A percentile compares a stretch with the other conserved stretches of the same genome.
Conservation (phyloP, 1,140 invertebrate genomes). For the Brachionus rotundiformis region DNA sequence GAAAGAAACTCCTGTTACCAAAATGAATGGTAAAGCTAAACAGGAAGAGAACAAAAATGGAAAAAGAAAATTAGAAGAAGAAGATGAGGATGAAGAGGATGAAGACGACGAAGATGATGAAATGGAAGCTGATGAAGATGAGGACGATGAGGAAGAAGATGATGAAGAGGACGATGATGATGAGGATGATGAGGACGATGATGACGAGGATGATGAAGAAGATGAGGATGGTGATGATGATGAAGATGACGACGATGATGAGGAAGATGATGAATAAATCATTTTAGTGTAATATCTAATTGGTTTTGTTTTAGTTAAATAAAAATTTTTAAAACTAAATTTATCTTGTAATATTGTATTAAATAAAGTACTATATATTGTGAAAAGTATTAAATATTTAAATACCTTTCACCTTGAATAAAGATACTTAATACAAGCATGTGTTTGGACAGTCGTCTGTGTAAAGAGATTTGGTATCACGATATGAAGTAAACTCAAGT, state of each 20-base stretch:
- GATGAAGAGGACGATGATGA: neutral
- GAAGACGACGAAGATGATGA: constrained; percentile 37
- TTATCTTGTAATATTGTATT: too few species aligned
- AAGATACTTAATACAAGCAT: too few species aligned
- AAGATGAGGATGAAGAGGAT: neutral
- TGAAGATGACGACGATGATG: neutral
- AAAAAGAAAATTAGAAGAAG: constrained; percentile 13
- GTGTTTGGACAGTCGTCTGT: too few species aligned
- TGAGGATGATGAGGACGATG: neutral
- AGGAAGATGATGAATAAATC: neutral
- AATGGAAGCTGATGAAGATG: neutral
- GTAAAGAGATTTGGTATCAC: too few species aligned
- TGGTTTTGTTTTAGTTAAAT: neutral
- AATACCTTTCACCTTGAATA: too few species aligned
- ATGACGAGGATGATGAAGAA: constrained; percentile 20
- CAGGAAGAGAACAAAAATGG: constrained; percentile 9
- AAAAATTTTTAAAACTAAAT: neutral
- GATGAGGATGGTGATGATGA: neutral
- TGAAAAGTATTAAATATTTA: too few species aligned
- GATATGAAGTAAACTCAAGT: too few species aligned
- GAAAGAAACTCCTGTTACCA: neutral
- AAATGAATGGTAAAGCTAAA: neutral
- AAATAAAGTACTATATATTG: too few species aligned
- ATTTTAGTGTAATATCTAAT: neutral
- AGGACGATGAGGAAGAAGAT: constrained; percentile 30